Base-by-base conservation (phyloP, 2,113 vertebrate species). In the Gorsachius goisagi region DNA sequence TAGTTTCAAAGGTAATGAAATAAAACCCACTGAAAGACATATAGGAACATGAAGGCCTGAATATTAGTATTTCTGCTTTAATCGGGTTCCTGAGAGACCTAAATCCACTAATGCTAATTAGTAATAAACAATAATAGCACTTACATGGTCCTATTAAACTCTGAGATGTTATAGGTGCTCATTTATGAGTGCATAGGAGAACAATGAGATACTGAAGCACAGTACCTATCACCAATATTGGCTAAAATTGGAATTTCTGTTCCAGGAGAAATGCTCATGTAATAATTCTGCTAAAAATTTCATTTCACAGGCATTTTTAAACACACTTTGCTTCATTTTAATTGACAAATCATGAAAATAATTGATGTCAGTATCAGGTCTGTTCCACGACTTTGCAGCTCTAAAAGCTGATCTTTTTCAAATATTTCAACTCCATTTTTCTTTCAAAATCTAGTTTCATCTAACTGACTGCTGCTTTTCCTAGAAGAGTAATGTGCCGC, bases 61-160 rank as follows among this genome's bases (percentile, higher is more conserved):
- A 80, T 93, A 88, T 91, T 82, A 71, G 66, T 78, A 81, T 81
- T 96, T 69, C 72, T 95, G 58, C 73, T 89, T 78, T 82, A 96
- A 89, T 89, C 30, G 0, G 9, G 62, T 94, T 93, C 85, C 60
- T 41, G 12, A 84, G 96, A 88, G 50, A 93, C 22, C 66, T 84
- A 78, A 80, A 89, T 56, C 68, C 85, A 90, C 78, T 88, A 86
- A 93, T 52, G 37, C 39, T 88, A 94, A 95, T 92, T 84, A 96
- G 80, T 56, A 91, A 94, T 93, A 91, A 93, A 93, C 85, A 95
- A 72, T 89, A 89, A 93, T 75, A 88, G 68, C 85, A 68, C 76
- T 96, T 96, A 82, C 33, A 62, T 12, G 28, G 64, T 84, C 60
- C 91, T 91, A 60, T 71, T 86, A 85, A 89, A 68, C 71, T 88